Conservation (phyloP, 2,888 invertebrate species). For the Sesia apiformis region DNA sequence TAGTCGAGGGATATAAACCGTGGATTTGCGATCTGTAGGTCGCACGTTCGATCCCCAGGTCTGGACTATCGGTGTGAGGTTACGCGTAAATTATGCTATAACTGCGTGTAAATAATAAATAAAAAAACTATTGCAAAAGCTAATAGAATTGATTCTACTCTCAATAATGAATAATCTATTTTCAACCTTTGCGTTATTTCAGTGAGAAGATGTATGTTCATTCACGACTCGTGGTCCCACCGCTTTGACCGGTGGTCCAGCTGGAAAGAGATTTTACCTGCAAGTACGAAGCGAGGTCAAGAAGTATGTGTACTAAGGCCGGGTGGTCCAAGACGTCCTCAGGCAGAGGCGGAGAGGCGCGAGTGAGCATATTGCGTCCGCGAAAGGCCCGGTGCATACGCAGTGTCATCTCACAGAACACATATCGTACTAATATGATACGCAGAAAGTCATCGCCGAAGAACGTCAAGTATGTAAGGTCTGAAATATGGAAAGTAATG, state of each 20-base stretch:
- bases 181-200: too few relatives aligned
- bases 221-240: too few relatives aligned
- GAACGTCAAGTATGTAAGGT: slow-evolving; percentile 85
- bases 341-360: slow-evolving; percentile 89
- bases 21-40: too few relatives aligned
- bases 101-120: too few relatives aligned
- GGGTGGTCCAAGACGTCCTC: slow-evolving; percentile 92
- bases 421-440: slow-evolving; percentile 88
- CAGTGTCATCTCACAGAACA: slow-evolving; percentile 94
- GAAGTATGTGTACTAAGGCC: slow-evolving; percentile 82
- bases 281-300: slow-evolving; percentile 87
- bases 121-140: too few relatives aligned
- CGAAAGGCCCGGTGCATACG: slow-evolving; percentile 90
- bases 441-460: slow-evolving; percentile 97
- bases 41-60: too few relatives aligned
- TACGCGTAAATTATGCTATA: too few relatives aligned
- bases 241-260: too few relatives aligned
- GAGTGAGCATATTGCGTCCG: slow-evolving; percentile 88
- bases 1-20: too few relatives aligned
- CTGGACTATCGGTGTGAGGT: too few relatives aligned
- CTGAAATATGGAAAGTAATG: slow-evolving; percentile 42
- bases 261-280: slow-evolving; percentile 75
- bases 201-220: too few relatives aligned
- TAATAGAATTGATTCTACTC: background rate
- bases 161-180: too few relatives aligned